Conservation (phyloP, 1,140 invertebrate genomes). For the Phocides pigmalion region DNA sequence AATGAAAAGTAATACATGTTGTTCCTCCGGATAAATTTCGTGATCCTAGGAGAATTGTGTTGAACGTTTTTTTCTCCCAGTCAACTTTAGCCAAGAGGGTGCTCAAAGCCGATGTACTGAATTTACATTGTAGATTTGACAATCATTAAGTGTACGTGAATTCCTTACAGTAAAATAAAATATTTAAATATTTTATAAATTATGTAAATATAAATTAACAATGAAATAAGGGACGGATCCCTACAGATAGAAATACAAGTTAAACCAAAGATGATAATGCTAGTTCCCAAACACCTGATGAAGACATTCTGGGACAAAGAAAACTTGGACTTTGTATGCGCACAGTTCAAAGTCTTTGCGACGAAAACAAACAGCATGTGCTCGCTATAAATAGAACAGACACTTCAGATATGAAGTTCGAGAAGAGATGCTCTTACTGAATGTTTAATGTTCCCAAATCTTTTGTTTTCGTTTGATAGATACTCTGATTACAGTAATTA, state of each 20-base stretch:
- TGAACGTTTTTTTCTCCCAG: no score
- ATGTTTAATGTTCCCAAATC: background rate
- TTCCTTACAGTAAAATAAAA: no score
- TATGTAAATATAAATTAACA: no score
- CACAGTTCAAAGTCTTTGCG: slow-evolving; percentile 32
- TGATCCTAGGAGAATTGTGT: no score
- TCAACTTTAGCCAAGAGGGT: no score
- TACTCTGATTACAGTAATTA: background rate
- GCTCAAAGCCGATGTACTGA: no score
- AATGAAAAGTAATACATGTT: no score
- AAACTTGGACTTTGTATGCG: slow-evolving; percentile 16
- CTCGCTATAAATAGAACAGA: slow-evolving; percentile 23
- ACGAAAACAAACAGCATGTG: slow-evolving; percentile 33
- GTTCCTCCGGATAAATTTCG: no score
- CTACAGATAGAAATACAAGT: background rate
- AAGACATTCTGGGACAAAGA: slow-evolving; percentile 22
- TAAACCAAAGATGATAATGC: background rate
- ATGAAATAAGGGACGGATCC: no score
- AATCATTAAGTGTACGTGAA: no score
- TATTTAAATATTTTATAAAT: no score
- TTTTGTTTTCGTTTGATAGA: background rate
- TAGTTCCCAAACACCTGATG: slow-evolving; percentile 14
- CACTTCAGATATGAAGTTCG: slow-evolving; percentile 9
- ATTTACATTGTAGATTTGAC: no score
- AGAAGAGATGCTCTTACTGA: slow-evolving; percentile 15